Evolutionary conservation across 2,888 invertebrate species (phyloP), one percentile per base, ranked within the genome.

Genomic region (Polydrusus tereticollis): DNA sequence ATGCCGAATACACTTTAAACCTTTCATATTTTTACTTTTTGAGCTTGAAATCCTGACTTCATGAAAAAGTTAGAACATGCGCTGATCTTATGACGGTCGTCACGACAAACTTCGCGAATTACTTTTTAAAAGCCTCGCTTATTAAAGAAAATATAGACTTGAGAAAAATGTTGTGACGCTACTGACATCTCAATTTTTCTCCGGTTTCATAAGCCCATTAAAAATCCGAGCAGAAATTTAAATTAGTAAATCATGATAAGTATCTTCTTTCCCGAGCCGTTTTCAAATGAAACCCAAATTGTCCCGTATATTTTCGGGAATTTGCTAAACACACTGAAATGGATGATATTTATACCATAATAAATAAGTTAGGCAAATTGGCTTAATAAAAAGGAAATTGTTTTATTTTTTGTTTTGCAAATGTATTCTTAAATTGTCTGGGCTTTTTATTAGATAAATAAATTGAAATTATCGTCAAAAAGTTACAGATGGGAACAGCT

Each of bases 361-460:
- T 55, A 55, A 55, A 55, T 55, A 55, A 55, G 16, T 55, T 55
- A 50, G 52, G 23, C 10, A 55, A 29, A 55, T 29, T 55, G 45
- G 45, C 12, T 10, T 21, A 47, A 20, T 20, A 12, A 21, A 10
- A 20, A 16, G 16, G 10, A 10, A 14, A 29, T 55, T 55, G 29
- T 29, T 55, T 55, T 55, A 55, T 55, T 55, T 50, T 29, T 55
- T 29, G 52, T 55, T 29, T 55, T 18, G 52, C 29, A 7, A 55
- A 55, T 55, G 52, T 55, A 18, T 55, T 55, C 52, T 16, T 10
- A 21, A 47, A 47, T 10, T 21, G 20, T 21, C 20, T 21, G 12
- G 7, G 4, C 1, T 29, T 3, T 29, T 16, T 29, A 16, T 26
- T 14, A 8, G 10, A 18, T 47, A n/a, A n/a, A n/a, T n/a, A n/a